Evolutionary conservation across 2,113 vertebrate species (phyloP), one percentile per base, ranked within the genome.

Genomic region (Pygoscelis antarcticus): DNA sequence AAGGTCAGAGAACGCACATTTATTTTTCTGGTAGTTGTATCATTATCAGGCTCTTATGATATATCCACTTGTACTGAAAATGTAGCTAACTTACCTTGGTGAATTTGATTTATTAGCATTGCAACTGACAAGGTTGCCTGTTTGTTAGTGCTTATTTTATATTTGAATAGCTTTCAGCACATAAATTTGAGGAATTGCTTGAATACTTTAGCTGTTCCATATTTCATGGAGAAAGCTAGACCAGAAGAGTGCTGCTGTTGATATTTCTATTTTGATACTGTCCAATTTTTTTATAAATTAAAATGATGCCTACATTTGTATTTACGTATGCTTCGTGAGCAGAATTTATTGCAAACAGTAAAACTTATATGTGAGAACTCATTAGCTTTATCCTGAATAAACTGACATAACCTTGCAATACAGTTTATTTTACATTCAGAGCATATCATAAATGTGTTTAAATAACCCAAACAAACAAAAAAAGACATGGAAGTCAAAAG

Each of bases 91-190:
- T 98, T 98, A 98, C 97, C 98, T 98, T 98, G 97, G 97, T 94
- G 96, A 97, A 93, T 98, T 98, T 98, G 98, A 98, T 98, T 98
- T 98, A 98, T 98, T 98, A 97, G 76, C 87, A 93, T 96, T 97
- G 95, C 91, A 89, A 62, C 97, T 94, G 98, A 98, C 98, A 98
- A 98, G 98, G 98, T 97, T 98, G 96, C 95, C 94, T 66, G 18
- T 98, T 98, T 98, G 97, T 98, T 98, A 97, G 97, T 97, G 91
- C 96, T 98, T 98, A 87, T 98, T 98, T 98, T 98, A 97, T 98
- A 98, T 98, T 96, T 97, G 97, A 98, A 98, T 98, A 97, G 93
- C 94, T 98, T 97, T 96, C 93, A 96, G 96, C 90, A 96, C 97
- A 98, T 98, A 98, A 97, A 98, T 98, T 98, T 98, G 97, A 98